phyloP scores from a whole-genome alignment of 1,140 invertebrate genomes.

The Aphaenogaster floridana region DNA sequence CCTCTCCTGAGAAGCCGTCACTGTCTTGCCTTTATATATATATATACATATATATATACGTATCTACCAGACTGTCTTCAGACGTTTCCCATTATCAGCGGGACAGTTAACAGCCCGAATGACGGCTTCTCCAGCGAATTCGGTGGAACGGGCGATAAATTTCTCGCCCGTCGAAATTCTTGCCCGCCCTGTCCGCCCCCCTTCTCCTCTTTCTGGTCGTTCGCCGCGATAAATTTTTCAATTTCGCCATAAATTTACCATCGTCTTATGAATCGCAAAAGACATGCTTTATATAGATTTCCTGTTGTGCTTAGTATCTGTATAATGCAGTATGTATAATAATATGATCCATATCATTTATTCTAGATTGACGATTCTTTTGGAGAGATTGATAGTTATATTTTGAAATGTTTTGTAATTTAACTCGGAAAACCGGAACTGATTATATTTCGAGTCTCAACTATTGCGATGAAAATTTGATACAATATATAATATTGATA shows the following conservation, averaged over 20 bases:
- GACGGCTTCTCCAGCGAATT: conserved; percentile 57
- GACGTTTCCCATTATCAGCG: conserved; percentile 73
- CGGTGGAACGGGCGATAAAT: conserved; percentile 60
- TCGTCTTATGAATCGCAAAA: conserved; percentile 15
- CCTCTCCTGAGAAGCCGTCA: conserved; percentile 70
- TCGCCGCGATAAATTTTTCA: conserved; percentile 61
- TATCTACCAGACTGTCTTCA: conserved; percentile 71
- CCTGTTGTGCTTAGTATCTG: neutral
- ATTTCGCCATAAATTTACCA: conserved; percentile 46
- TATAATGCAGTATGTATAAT: neutral
- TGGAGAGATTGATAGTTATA: neutral
- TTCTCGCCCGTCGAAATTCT: conserved; percentile 57
- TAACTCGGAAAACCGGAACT: neutral
- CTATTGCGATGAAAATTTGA: conserved; percentile 1
- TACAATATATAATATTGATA: neutral
- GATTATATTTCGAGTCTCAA: neutral
- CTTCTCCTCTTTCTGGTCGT: neutral
- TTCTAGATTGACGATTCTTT: neutral
- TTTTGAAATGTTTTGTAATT: neutral
- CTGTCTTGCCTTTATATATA: conserved; percentile 58
- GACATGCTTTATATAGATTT: conserved; percentile 19
- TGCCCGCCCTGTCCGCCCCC: neutral
- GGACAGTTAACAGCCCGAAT: conserved; percentile 72
- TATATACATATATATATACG: conserved; percentile 16
- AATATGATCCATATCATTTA: neutral